These are phyloP conservation scores for Brachionus calyciflorus DNA, from an alignment of 1,140 invertebrate genomes.

Conservation along the genomic window DNA sequence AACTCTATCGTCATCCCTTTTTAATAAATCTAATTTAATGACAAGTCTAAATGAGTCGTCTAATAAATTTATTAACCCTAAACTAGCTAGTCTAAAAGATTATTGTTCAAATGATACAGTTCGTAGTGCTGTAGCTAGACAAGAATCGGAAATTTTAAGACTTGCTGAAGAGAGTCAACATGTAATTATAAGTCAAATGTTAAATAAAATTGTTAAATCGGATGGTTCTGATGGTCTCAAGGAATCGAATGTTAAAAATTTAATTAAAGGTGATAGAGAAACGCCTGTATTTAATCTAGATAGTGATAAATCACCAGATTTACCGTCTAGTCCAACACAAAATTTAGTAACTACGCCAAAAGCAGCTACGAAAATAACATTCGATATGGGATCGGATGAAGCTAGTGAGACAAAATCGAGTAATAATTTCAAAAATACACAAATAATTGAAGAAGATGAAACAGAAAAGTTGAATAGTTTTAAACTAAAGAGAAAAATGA, in stretches of 20 bases:
- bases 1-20: not conserved
- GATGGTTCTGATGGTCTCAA: not conserved
- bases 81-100: slow-evolving; percentile 13
- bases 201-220: slow-evolving; percentile 38
- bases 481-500: not conserved
- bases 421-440: not conserved
- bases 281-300: slow-evolving; percentile 7
- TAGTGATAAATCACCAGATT: not conserved
- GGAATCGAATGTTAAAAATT: slow-evolving; percentile 1
- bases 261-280: not conserved
- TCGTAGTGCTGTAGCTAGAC: slow-evolving; percentile 24
- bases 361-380: not conserved
- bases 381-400: not conserved
- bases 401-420: not conserved
- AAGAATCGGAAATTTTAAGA: slow-evolving; percentile 35
- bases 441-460: not conserved
- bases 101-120: slow-evolving; percentile 22
- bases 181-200: slow-evolving; percentile 44
- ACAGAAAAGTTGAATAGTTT: not conserved
- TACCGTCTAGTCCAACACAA: not conserved
- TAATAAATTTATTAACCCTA: not conserved
- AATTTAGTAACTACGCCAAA: not conserved
- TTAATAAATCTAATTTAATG: not conserved
- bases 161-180: slow-evolving; percentile 45
- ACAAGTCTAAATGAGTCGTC: not conserved